Evolutionary conservation across 2,888 invertebrate genomes (phyloP), one percentile per base, ranked within the genome.

Genomic region (Volucella inflata): DNA sequence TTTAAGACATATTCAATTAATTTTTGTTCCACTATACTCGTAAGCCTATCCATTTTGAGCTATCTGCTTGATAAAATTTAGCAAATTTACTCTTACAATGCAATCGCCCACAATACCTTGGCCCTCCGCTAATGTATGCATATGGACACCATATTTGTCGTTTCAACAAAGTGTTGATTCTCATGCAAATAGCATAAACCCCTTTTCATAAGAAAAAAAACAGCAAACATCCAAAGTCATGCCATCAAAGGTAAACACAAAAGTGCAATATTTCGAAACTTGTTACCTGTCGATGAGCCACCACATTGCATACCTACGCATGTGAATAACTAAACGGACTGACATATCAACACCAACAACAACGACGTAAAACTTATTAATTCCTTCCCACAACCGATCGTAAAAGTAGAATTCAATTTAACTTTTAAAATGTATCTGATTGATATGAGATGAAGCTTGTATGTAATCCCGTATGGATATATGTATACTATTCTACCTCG

Each of bases 381-480:
- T 62, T 62, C 62, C 60, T 62, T 44, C 62, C 42, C 48, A n/a
- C 40, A 53, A 44, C 16, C 57, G 38, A 60, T 53, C 50, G 40
- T 62, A 72, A 40, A 60, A 21, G 51, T 10, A 62, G 11, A 59
- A 72, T 60, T 72, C 48, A 71, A 60, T 62, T 53, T 44, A 51
- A 30, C 30, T 36, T 62, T 62, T 16, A 62, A 44, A 72, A 72
- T 62, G 51, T 53, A 44, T 72, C 44, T 62, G 62, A 72, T 72
- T 62, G 72, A 51, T 62, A 44, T 72, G 53, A 72, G 51, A 60
- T 72, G 51, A 36, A 30, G 51, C 62, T 62, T 60, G 42, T 51
- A 12, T n/a, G 2, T 21, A 17, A 11, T 36, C 16, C 9, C 10
- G 38, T 1, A 14, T 6, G 30, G 6, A 6, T 30, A 30, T 30